Evolutionary conservation across 2,888 invertebrate genomes (phyloP).

Genomic region (Aleiodes testaceus): DNA sequence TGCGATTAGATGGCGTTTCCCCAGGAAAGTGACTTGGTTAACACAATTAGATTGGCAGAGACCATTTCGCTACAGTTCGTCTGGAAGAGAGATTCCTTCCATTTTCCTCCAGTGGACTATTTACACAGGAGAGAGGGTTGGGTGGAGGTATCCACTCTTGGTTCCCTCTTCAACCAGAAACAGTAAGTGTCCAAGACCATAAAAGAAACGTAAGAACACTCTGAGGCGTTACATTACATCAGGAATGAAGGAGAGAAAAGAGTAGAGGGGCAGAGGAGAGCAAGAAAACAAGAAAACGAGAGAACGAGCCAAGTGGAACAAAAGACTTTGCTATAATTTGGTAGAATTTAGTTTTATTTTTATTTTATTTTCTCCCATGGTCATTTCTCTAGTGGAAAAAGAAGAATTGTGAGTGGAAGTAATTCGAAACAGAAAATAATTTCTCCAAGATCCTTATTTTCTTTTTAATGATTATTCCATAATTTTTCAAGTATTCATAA

Average conservation of each 20-base stretch:
- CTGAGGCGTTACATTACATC: slow-evolving; percentile 18
- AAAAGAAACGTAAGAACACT: slow-evolving; percentile 27
- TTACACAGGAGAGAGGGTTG: too few species aligned
- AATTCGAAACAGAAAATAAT: neutral
- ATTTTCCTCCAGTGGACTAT: too few species aligned
- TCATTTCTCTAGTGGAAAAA: too few species aligned
- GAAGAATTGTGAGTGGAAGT: neutral
- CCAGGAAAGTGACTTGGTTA: slow-evolving; percentile 10
- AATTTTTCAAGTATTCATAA: too few species aligned
- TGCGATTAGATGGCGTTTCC: neutral
- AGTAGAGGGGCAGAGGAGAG: too few species aligned
- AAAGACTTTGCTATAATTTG: slow-evolving; percentile 29
- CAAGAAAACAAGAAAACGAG: slow-evolving; percentile 6
- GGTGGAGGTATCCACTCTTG: neutral
- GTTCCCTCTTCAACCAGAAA: neutral
- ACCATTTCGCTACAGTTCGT: neutral
- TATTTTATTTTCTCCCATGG: neutral
- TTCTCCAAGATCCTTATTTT: neutral
- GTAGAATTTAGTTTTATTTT: slow-evolving; percentile 34
- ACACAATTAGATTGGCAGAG: slow-evolving; percentile 36
- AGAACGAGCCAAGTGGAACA: slow-evolving; percentile 31
- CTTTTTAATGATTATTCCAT: neutral
- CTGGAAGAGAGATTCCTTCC: neutral
- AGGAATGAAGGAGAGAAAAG: neutral
- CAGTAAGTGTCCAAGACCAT: slow-evolving; percentile 28